A percentile compares a stretch with the other conserved stretches of the same genome.
phyloP scores from a whole-genome alignment of 1,140 invertebrate genomes.

The Hyposmocoma kahamanoa region DNA sequence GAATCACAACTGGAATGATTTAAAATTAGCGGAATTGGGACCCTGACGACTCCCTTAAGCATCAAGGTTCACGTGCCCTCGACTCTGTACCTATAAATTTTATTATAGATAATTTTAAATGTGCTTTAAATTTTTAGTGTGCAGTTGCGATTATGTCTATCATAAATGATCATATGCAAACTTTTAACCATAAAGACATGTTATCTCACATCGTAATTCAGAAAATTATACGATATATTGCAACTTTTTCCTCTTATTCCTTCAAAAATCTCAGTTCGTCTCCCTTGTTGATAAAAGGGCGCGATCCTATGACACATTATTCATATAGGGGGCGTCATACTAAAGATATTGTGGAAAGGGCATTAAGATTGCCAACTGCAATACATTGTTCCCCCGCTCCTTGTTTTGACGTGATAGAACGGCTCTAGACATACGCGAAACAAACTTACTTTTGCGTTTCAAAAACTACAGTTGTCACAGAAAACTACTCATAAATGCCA shows the following conservation, averaged over 20 bases:
- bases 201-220: neutral
- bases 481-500: too few relatives aligned
- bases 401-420: constrained; percentile 69
- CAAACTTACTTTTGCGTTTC: constrained; percentile 24
- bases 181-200: neutral
- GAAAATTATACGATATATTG: neutral
- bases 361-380: constrained; percentile 69
- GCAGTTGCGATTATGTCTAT: too few relatives aligned
- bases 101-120: too few relatives aligned
- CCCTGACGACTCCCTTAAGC: too few relatives aligned
- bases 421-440: constrained; percentile 41
- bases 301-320: constrained; percentile 64
- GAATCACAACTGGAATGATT: too few relatives aligned
- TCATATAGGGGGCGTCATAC: constrained; percentile 65
- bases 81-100: too few relatives aligned
- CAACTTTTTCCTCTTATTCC: constrained; percentile 8
- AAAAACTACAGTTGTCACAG: too few relatives aligned
- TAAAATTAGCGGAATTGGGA: too few relatives aligned
- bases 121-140: too few relatives aligned
- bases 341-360: constrained; percentile 69
- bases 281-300: constrained; percentile 53
- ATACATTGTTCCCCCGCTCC: constrained; percentile 58
- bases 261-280: constrained; percentile 22
- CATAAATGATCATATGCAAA: too few relatives aligned
- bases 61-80: too few relatives aligned